Conservation (phyloP, 2,797 vertebrate genomes). For the Schizopygopsis malacanthus region DNA sequence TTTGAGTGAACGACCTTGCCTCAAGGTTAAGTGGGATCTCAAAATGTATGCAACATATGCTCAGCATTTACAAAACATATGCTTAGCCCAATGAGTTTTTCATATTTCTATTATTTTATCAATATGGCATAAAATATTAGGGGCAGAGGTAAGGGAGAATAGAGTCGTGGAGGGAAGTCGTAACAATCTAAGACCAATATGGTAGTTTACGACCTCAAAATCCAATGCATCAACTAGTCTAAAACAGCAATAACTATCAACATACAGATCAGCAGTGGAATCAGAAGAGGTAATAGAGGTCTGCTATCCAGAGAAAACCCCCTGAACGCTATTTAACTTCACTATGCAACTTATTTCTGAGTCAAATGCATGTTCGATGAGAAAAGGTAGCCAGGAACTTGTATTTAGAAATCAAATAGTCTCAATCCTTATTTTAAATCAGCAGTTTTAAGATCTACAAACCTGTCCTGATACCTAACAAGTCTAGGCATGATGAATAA, state of each 20-base stretch:
- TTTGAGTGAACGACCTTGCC: conserved; percentile 32
- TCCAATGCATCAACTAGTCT: background rate
- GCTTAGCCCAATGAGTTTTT: conserved; percentile 23
- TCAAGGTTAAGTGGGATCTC: conserved; percentile 47
- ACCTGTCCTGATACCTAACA: conserved; percentile 30
- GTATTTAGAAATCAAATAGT: background rate
- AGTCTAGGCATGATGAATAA: background rate
- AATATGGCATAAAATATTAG: conserved; percentile 6
- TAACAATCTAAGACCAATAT: background rate
- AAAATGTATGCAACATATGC: conserved; percentile 53
- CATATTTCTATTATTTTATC: conserved; percentile 25
- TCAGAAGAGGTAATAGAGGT: background rate
- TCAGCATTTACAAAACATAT: conserved; percentile 48
- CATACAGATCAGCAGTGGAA: background rate
- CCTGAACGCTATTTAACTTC: background rate
- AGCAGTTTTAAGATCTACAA: background rate
- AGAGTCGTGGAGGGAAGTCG: background rate
- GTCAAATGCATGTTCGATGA: too few species aligned
- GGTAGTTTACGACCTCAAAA: background rate
- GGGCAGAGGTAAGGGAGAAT: background rate
- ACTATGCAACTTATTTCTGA: background rate
- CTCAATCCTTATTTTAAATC: background rate
- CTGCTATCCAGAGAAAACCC: background rate
- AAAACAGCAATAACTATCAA: conserved; percentile 4
- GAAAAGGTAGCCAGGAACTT: background rate